These are phyloP conservation scores for Hoplodrina ambigua DNA, from an alignment of 2,888 invertebrate species.

Conservation along the genomic window DNA sequence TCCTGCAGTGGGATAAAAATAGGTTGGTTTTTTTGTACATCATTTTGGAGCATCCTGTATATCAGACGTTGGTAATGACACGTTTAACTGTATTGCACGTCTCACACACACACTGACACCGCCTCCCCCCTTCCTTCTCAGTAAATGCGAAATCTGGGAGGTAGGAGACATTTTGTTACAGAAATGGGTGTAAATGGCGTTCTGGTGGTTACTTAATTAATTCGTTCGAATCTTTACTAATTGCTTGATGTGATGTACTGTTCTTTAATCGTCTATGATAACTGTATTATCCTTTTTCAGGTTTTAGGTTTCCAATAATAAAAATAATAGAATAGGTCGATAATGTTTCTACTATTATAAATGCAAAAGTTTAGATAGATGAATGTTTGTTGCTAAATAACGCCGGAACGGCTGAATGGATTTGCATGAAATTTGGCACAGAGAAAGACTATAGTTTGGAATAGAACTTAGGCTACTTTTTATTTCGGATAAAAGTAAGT, in stretches of 20 bases:
- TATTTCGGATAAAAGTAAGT: too few relatives aligned
- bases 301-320: neutral
- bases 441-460: too few relatives aligned
- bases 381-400: too few relatives aligned
- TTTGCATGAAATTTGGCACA: too few relatives aligned
- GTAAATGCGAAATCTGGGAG: slow-evolving; percentile 13
- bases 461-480: too few relatives aligned
- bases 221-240: slow-evolving; percentile 29
- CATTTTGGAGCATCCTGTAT: slow-evolving; percentile 64
- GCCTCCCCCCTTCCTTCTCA: neutral
- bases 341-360: too few relatives aligned
- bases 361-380: too few relatives aligned
- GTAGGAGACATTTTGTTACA: slow-evolving; percentile 28
- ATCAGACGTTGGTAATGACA: slow-evolving; percentile 74
- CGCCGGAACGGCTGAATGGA: too few relatives aligned
- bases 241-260: neutral
- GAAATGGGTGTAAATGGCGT: slow-evolving; percentile 27
- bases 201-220: slow-evolving; percentile 33
- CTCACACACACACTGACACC: slow-evolving; percentile 41
- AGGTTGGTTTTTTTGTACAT: too few relatives aligned
- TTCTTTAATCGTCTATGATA: neutral
- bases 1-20: too few relatives aligned
- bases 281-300: neutral
- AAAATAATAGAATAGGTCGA: too few relatives aligned
- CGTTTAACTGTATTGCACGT: slow-evolving; percentile 74